phyloP scores from a whole-genome alignment of 2,888 invertebrate genomes.

The Coenonympha glycerion region DNA sequence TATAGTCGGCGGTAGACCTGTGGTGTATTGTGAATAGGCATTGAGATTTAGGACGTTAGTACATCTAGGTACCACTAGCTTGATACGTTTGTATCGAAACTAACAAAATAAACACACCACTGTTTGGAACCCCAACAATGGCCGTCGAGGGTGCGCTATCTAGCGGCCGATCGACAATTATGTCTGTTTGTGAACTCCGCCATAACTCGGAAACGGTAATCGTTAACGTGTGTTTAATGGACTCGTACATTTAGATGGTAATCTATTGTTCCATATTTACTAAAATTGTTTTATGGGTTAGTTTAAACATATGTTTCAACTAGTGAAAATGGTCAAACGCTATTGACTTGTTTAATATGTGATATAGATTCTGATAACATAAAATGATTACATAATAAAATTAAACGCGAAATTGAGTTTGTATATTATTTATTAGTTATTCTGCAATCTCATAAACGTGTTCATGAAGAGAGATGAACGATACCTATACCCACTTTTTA shows the following conservation, averaged over 20 bases:
- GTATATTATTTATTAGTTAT: no score
- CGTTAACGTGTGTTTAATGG: slow-evolving; percentile 24
- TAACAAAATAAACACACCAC: background rate
- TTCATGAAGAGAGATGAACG: no score
- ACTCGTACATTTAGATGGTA: slow-evolving; percentile 21
- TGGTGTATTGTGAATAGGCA: no score
- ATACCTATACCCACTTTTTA: no score
- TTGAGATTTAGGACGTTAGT: no score
- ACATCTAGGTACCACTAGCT: no score
- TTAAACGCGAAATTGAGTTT: no score
- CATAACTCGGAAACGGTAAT: slow-evolving; percentile 15
- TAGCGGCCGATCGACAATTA: slow-evolving; percentile 16
- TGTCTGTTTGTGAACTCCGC: slow-evolving; percentile 18
- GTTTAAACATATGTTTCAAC: slow-evolving; percentile 2
- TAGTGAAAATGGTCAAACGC: background rate
- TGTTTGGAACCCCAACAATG: background rate
- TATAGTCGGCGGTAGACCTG: no score
- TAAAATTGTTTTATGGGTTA: slow-evolving; percentile 2
- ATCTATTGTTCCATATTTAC: slow-evolving; percentile 25
- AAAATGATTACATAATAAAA: no score
- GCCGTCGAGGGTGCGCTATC: slow-evolving; percentile 13
- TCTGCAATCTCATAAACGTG: no score
- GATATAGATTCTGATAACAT: background rate
- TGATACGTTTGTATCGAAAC: no score
- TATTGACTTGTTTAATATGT: background rate